Conservation (phyloP, 2,113 vertebrate species). For the Rhinogobius similis region DNA sequence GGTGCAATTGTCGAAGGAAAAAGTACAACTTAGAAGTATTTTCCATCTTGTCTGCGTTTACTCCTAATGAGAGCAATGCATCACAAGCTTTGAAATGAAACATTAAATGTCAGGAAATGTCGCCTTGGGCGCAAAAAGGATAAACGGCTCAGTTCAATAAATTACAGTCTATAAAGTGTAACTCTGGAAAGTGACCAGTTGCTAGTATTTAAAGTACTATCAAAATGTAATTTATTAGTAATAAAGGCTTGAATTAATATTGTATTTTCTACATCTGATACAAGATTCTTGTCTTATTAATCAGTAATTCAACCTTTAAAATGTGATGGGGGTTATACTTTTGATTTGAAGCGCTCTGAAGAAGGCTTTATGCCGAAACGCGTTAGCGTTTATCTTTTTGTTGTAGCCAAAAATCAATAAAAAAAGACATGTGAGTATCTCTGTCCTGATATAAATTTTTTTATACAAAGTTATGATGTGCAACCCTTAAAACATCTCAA, state of each 20-base stretch:
- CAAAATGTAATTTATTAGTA: neutral
- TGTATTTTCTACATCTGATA: neutral
- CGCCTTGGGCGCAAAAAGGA: neutral
- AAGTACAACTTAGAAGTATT: neutral
- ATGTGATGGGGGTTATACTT: constrained; percentile 46
- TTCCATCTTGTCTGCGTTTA: constrained; percentile 4
- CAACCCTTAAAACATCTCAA: too few species aligned
- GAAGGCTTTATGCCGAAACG: too few species aligned
- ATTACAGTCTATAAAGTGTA: neutral
- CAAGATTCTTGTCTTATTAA: neutral
- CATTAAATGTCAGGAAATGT: constrained; percentile 1
- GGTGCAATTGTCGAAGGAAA: neutral
- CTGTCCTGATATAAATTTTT: too few species aligned
- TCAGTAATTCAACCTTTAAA: too few species aligned
- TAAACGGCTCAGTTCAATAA: constrained; percentile 1
- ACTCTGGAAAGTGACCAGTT: neutral
- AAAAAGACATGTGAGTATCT: too few species aligned
- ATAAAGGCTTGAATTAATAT: neutral
- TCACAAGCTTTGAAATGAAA: neutral
- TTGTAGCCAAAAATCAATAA: too few species aligned
- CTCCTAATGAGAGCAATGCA: constrained; percentile 3
- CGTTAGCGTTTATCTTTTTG: too few species aligned
- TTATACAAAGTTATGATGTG: too few species aligned
- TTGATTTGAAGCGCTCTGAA: too few species aligned
- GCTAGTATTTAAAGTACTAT: neutral